Conservation (phyloP, 2,797 vertebrate genomes). For the Choloepus didactylus region DNA sequence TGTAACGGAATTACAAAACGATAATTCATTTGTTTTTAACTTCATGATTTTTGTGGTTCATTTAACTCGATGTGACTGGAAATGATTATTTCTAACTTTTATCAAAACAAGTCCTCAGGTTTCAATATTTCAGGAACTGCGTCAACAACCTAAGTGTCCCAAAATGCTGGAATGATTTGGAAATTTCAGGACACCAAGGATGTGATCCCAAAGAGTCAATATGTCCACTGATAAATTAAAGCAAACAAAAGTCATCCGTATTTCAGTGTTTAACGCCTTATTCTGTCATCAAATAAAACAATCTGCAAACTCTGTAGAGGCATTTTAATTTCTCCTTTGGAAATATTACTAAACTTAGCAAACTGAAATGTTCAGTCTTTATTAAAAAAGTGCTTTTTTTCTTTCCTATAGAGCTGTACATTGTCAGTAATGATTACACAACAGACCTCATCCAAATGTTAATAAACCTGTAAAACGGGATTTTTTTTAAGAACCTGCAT, state of each 20-base stretch:
- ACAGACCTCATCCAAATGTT: constrained; percentile 49
- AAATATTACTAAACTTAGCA: constrained; percentile 5
- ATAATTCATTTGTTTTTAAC: constrained; percentile 81
- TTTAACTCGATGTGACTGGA: constrained; percentile 65
- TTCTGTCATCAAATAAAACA: constrained; percentile 4
- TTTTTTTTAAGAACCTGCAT: not conserved
- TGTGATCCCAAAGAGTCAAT: not conserved
- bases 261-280: not conserved
- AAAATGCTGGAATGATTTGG: constrained; percentile 50
- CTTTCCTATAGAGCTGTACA: not conserved
- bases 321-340: constrained; percentile 50
- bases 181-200: constrained; percentile 66
- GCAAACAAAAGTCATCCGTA: not conserved
- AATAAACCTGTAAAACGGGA: constrained; percentile 33
- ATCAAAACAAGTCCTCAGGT: constrained; percentile 70
- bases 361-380: not conserved
- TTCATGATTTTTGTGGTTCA: constrained; percentile 49
- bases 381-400: constrained; percentile 48
- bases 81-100: constrained; percentile 74
- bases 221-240: not conserved
- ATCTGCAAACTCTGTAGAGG: not conserved
- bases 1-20: constrained; percentile 79
- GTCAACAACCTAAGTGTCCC: constrained; percentile 60
- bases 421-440: not conserved
- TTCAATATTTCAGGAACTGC: constrained; percentile 76